Evolutionary conservation across 35 echinoderm and acorn worm genomes (phyloP), one percentile per base, ranked within the genome.

Genomic region (Stichopus chloronotus): DNA sequence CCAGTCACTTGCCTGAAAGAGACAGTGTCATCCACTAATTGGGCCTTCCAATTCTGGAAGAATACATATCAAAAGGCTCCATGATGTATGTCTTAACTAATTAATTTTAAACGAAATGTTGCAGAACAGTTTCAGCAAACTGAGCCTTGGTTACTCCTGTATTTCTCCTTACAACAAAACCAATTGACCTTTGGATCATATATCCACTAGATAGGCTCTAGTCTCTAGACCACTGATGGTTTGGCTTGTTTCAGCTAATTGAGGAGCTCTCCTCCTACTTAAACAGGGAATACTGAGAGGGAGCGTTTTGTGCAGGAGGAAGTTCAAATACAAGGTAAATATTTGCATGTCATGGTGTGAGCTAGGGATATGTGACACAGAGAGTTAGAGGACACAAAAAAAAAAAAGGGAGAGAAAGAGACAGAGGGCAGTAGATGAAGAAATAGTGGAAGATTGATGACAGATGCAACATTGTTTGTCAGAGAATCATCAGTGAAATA

Each of bases 161-260:
- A 19, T 24, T 74, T n/a, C n/a, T n/a, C n/a, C n/a, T n/a, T 21
- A 74, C 69, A 74, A 74, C 17, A 74, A 20, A 74, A 74, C 17
- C 69, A 74, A 74, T 74, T 74, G 69, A 74, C 69, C 69, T 21
- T 74, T 74, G 69, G 69, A 74, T 74, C 69, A 74, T 74, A 74
- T 74, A 74, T 74, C 30, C 69, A 20, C 69, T 43, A 43, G 19
- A 74, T 74, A 74, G 69, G 17, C 14, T 3, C 19, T 14, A 74
- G 69, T 43, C 69, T 19, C 13, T 74, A 43, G 30, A 43, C 30
- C 14, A 74, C 69, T 74, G 13, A 74, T 61, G 59, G 59, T 61
- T 10, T 61, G 8, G 59, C 8, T 14, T 61, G 59, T 14, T 61
- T 14, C 14, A 61, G 17, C 69, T 74, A 74, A 74, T 74, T 74